Evolutionary conservation across 2,797 vertebrate genomes (phyloP).

Genomic region (Staurois parvus): DNA sequence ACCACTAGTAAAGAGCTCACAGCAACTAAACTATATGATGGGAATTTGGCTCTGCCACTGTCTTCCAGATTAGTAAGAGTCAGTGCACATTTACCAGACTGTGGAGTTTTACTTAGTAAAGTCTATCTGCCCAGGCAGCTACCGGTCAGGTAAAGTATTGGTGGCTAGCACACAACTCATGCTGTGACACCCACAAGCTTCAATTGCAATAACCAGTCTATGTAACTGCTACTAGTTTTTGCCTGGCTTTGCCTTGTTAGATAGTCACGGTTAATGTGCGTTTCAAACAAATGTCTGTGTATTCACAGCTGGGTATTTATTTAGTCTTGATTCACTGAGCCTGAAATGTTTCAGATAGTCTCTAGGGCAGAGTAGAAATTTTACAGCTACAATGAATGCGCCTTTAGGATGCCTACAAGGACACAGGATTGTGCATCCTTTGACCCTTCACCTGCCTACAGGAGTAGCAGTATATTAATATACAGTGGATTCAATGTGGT

Average conservation of each 20-base stretch:
- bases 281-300: conserved; percentile 74
- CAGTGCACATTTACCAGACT: background rate
- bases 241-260: conserved; percentile 35
- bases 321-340: conserved; percentile 75
- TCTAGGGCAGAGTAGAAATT: conserved; percentile 65
- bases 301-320: conserved; percentile 73
- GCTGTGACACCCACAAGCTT: conserved; percentile 4
- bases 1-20: background rate
- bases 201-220: background rate
- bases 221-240: conserved; percentile 3
- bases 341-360: conserved; percentile 69
- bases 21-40: background rate
- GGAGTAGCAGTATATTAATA: background rate
- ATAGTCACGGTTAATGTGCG: conserved; percentile 59
- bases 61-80: background rate
- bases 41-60: background rate
- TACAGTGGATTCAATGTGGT: background rate
- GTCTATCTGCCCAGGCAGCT: conserved; percentile 1
- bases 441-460: conserved; percentile 48
- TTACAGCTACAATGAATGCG: conserved; percentile 70
- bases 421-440: background rate
- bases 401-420: conserved; percentile 65
- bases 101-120: background rate
- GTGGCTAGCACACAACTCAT: background rate
- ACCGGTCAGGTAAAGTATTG: background rate